Evolutionary conservation across 53 echinoderm and acorn worm genomes (phyloP).

Genomic region (Crossaster papposus): DNA sequence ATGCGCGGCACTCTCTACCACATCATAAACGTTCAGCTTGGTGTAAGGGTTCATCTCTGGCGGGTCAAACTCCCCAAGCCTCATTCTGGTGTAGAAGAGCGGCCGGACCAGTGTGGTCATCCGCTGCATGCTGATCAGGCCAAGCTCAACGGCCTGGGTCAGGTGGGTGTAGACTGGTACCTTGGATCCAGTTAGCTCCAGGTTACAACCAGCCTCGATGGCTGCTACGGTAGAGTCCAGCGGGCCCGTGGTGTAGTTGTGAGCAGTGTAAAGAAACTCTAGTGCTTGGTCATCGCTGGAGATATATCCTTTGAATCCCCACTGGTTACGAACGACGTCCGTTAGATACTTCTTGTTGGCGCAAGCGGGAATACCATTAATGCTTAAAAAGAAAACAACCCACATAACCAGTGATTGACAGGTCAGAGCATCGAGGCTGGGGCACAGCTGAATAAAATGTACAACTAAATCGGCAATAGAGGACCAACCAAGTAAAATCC

Average conservation of each 20-base stretch:
- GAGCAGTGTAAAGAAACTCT: constrained; percentile 36
- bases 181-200: constrained; percentile 44
- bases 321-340: constrained; percentile 63
- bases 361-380: constrained; percentile 78
- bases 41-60: constrained; percentile 66
- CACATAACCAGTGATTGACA: background rate
- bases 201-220: constrained; percentile 63
- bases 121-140: constrained; percentile 26
- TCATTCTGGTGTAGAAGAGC: constrained; percentile 70
- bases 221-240: constrained; percentile 55
- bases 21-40: constrained; percentile 48
- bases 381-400: constrained; percentile 32
- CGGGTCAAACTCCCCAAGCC: constrained; percentile 79
- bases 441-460: too few relatives aligned
- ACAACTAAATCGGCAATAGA: too few relatives aligned
- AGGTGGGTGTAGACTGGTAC: constrained; percentile 48
- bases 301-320: constrained; percentile 74
- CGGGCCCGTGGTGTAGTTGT: constrained; percentile 58
- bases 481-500: too few relatives aligned
- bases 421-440: background rate
- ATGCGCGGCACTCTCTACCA: constrained; percentile 64
- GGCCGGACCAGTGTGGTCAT: constrained; percentile 28
- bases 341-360: constrained; percentile 62
- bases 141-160: constrained; percentile 57
- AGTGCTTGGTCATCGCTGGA: constrained; percentile 66